Percentiles rank a stretch among this genome's conserved stretches.
Evolutionary conservation across 2,888 invertebrate genomes (phyloP).

Genomic region (Julus scandinavius): DNA sequence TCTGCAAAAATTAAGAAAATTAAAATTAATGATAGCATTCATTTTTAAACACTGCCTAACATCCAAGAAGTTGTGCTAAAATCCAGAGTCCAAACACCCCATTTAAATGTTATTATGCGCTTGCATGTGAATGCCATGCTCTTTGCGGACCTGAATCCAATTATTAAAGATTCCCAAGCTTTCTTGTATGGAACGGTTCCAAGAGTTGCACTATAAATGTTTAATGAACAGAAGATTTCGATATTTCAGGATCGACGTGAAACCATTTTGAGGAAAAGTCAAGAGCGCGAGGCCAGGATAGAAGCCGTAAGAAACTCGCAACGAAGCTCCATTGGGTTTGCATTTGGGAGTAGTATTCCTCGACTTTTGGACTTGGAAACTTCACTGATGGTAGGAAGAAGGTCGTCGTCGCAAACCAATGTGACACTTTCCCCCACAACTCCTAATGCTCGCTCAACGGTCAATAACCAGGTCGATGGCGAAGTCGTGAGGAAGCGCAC

Average conservation of each 20-base stretch:
- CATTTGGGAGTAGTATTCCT: constrained; percentile 92
- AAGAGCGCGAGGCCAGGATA: constrained; percentile 82
- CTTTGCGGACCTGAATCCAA: too few relatives aligned
- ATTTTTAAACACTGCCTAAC: too few relatives aligned
- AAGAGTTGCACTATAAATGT: too few relatives aligned
- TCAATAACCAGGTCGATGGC: background rate
- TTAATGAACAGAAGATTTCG: too few relatives aligned
- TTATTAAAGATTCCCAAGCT: too few relatives aligned
- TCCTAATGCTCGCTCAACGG: background rate
- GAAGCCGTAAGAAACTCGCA: constrained; percentile 83
- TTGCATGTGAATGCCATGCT: too few relatives aligned
- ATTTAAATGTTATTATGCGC: too few relatives aligned
- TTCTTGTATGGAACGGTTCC: too few relatives aligned
- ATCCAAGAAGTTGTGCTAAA: too few relatives aligned
- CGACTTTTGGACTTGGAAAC: constrained; percentile 80
- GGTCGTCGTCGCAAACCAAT: constrained; percentile 56
- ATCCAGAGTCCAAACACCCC: too few relatives aligned
- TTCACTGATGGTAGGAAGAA: constrained; percentile 47
- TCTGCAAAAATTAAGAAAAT: too few relatives aligned
- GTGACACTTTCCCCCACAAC: constrained; percentile 44
- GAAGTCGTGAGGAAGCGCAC: constrained; percentile 47
- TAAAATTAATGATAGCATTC: too few relatives aligned
- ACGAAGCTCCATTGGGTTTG: constrained; percentile 80
- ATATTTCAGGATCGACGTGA: constrained; percentile 78
- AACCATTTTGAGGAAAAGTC: constrained; percentile 83